These are phyloP conservation scores for Anguilla japonica DNA, from an alignment of 2,113 vertebrate species.

Conservation along the genomic window DNA sequence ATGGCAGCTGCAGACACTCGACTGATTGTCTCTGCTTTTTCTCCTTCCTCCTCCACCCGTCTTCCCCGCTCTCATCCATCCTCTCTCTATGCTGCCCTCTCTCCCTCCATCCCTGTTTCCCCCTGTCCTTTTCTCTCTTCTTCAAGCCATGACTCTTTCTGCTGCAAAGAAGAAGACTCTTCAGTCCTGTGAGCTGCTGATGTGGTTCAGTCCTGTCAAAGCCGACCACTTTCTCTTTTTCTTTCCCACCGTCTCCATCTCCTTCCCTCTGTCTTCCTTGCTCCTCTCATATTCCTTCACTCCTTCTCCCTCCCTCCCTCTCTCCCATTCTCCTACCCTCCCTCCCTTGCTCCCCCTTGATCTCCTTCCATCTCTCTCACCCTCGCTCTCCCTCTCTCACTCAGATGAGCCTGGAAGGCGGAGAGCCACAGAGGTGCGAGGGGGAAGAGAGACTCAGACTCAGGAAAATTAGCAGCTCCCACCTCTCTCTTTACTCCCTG, in stretches of 20 bases:
- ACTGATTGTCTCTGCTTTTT: conserved; percentile 21
- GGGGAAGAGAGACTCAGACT: conserved; percentile 2
- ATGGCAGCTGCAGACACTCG: conserved; percentile 30
- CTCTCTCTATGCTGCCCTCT: conserved; percentile 19
- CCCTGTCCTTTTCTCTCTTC: conserved; percentile 9
- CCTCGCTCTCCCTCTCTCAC: background rate
- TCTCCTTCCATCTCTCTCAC: background rate
- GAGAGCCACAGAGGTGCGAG: conserved; percentile 8
- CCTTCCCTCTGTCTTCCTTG: conserved; percentile 4
- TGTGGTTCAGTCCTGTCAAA: conserved; percentile 7
- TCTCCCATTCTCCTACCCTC: background rate
- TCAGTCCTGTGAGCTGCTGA: conserved; percentile 9
- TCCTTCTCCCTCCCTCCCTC: background rate
- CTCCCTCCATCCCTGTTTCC: conserved; percentile 12
- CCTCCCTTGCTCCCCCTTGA: background rate
- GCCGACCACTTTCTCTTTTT: conserved; percentile 17
- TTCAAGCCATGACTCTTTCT: conserved; percentile 16
- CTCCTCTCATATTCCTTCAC: background rate
- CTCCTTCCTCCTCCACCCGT: background rate
- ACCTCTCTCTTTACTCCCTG: background rate
- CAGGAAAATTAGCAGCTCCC: conserved; percentile 6
- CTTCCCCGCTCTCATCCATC: conserved; percentile 12
- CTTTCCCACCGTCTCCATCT: conserved; percentile 33
- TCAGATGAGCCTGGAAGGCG: conserved; percentile 22
- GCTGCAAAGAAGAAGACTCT: conserved; percentile 19